Evolutionary conservation across 37 sponge, comb jelly and placozoan species (phyloP).

Genomic region (Oscarella lobularis): DNA sequence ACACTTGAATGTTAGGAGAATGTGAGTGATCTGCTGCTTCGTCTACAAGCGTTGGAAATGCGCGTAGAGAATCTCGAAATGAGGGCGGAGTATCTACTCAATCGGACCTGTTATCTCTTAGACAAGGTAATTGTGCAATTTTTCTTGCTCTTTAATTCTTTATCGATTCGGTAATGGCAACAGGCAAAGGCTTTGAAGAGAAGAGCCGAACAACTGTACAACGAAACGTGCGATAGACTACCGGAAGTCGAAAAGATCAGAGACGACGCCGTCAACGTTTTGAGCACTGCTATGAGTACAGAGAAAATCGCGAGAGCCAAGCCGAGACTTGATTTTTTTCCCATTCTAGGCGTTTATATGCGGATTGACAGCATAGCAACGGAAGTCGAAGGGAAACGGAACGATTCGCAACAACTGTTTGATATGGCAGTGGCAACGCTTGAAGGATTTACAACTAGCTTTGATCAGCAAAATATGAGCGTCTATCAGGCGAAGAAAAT

Average conservation of each 20-base stretch:
- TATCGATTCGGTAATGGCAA: neutral
- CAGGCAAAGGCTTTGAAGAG: neutral
- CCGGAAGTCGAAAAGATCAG: neutral
- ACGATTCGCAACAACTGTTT: neutral
- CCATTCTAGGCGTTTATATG: neutral
- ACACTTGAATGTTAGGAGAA: neutral
- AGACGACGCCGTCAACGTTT: neutral
- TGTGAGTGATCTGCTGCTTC: neutral
- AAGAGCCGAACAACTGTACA: neutral
- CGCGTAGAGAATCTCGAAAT: neutral
- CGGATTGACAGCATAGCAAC: neutral
- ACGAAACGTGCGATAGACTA: neutral
- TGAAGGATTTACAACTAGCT: too few species aligned
- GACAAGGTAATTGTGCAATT: neutral
- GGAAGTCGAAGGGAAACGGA: neutral
- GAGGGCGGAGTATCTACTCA: neutral
- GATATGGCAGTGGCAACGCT: neutral
- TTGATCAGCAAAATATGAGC: too few species aligned
- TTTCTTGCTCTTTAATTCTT: neutral
- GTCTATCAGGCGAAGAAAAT: too few species aligned
- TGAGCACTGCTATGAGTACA: neutral
- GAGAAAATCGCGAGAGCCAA: neutral
- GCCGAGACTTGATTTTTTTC: neutral
- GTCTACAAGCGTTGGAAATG: neutral
- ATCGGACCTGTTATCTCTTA: neutral